These are phyloP conservation scores for Drosophila lini DNA, from an alignment of 1,140 invertebrate genomes.

Conservation along the genomic window DNA sequence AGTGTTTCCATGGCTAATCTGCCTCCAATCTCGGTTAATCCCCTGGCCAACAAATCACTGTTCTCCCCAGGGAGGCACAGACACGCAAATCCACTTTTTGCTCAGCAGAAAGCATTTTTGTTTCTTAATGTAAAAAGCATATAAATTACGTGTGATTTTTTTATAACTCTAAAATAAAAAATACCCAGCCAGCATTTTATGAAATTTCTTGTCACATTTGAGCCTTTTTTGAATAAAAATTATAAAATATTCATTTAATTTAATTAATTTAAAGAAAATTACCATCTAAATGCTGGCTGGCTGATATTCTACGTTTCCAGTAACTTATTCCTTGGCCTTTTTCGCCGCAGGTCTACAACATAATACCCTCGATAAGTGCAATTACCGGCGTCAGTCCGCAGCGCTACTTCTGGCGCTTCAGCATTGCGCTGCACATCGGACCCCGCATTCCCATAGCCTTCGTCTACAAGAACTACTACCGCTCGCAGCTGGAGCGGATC, in stretches of 20 bases:
- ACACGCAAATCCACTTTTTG: constrained; percentile 29
- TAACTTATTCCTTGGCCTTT: constrained; percentile 55
- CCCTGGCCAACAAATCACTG: constrained; percentile 30
- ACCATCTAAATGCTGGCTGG: too few species aligned
- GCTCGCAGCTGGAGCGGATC: constrained; percentile 87
- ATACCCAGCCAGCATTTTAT: too few species aligned
- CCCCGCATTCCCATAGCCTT: constrained; percentile 94
- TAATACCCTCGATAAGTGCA: constrained; percentile 96
- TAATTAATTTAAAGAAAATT: too few species aligned
- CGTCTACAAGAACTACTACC: constrained; percentile 93
- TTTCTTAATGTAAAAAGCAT: background rate
- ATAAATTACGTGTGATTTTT: background rate
- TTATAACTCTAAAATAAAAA: too few species aligned
- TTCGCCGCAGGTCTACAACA: constrained; percentile 91
- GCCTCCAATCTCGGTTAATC: constrained; percentile 15
- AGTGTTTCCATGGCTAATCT: background rate
- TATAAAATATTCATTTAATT: too few species aligned
- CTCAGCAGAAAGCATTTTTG: background rate
- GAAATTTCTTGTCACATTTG: too few species aligned
- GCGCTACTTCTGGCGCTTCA: constrained; percentile 95
- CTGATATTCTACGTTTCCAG: too few species aligned
- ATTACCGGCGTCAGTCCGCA: constrained; percentile 96
- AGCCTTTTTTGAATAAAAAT: too few species aligned
- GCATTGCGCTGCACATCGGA: constrained; percentile 94
- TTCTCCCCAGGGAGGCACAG: background rate